phyloP scores from a whole-genome alignment of 2,113 vertebrate species.

The Entosphenus tridentatus region DNA sequence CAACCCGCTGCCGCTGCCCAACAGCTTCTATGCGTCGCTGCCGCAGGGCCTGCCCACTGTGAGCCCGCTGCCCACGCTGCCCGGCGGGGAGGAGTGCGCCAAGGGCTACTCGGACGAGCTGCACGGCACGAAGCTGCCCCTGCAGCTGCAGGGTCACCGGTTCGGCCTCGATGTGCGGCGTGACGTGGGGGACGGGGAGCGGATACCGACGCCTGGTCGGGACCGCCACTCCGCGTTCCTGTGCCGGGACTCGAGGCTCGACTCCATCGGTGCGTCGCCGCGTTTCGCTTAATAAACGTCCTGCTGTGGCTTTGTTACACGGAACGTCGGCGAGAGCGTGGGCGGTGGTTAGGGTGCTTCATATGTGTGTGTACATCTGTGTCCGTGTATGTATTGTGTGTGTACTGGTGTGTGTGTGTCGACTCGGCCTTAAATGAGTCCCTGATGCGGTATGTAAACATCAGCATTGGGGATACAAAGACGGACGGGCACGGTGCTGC shows the following conservation, averaged over 20 bases:
- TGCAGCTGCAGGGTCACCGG: not conserved
- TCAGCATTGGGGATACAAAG: too few species aligned
- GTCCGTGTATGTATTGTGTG: not conserved
- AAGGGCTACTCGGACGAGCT: conserved; percentile 1
- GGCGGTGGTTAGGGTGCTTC: too few species aligned
- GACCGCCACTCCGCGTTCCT: not conserved
- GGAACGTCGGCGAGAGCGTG: too few species aligned
- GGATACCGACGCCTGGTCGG: conserved; percentile 3
- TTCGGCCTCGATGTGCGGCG: not conserved
- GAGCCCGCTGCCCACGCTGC: not conserved
- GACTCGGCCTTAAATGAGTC: too few species aligned
- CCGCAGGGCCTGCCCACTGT: conserved; percentile 1
- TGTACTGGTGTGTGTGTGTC: conserved; percentile 4
- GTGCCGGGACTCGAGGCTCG: not conserved
- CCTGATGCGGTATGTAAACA: too few species aligned
- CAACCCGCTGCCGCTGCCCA: conserved; percentile 5
- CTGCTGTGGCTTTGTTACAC: too few species aligned
- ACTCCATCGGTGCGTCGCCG: not conserved
- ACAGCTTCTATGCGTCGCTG: conserved; percentile 4
- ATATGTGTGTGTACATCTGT: too few species aligned
- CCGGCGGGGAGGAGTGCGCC: conserved; percentile 5
- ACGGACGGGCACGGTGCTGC: too few species aligned
- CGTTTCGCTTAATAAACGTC: too few species aligned
- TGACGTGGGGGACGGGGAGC: not conserved
- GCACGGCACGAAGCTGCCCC: not conserved